Base-by-base conservation (phyloP, 2,888 invertebrate species). In the Acronicta alni region DNA sequence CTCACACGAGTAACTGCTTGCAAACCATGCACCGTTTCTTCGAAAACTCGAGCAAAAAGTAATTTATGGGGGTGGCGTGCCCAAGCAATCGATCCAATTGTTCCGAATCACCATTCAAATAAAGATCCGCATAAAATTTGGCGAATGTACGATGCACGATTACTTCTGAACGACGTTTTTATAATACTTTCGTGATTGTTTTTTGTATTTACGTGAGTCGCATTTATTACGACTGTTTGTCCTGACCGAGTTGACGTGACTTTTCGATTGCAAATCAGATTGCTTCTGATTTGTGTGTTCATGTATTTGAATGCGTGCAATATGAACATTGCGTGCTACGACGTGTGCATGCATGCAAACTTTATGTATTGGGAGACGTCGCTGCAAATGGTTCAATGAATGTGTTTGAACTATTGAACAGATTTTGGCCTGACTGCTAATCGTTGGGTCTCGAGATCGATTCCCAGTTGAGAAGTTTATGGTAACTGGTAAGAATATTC, bases 1-100 rank as follows among this genome's bases (percentile, higher is more conserved):
- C 79, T 75, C 79, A 71, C 81, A 77, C 82, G 85, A 85, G 79
- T 83, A 88, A 89, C 90, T 89, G 87, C 79, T 83, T 79, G 80
- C 83, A 82, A 84, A 84, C 82, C 79, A 76, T 84, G 83, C 89
- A 87, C 87, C 86, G 82, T 70, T 67, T 86, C 85, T 84, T 83
- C 66, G 75, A 64, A 84, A 82, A 85, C 80, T 83, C 82, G 81
- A 88, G 84, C 88, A 91, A 92, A 93, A 93, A 93, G 90, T 92
- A 89, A 91, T 89, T 90, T 89, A 92, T 92, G 83, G 89, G 73
- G 77, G 83, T 92, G 69, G 92, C 93, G 93, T 93, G 93, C 83
- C 80, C 83, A 62, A 75, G 69, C 86, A 87, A 93, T 93, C 93
- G 92, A 93, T 93, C 86, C 80, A 69, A 67, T 80, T 80, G 78